Conservation (phyloP, 2,888 invertebrate genomes). For the Chloroclysta siterata region DNA sequence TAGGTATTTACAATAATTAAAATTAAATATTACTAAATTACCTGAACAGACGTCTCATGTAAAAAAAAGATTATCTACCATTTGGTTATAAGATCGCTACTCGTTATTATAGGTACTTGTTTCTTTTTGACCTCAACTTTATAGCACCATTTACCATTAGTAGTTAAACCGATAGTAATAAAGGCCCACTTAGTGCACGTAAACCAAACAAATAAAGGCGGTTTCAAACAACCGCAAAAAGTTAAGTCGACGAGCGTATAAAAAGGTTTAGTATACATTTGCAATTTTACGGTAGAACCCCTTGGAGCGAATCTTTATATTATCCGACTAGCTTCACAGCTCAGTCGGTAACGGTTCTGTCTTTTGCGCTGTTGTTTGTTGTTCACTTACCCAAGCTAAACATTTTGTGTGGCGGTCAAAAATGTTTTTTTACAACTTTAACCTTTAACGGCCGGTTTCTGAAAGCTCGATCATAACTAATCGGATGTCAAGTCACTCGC, state of each 20-base stretch:
- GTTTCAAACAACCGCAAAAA: conserved; percentile 36
- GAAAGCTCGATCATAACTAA: too few relatives aligned
- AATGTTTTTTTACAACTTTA: too few relatives aligned
- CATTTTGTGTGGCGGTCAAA: too few relatives aligned
- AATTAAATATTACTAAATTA: too few relatives aligned
- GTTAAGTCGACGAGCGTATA: conserved; percentile 35
- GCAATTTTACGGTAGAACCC: conserved; percentile 30
- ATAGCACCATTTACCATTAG: conserved; percentile 24
- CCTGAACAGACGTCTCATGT: too few relatives aligned
- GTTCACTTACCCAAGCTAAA: too few relatives aligned
- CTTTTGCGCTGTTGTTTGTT: not conserved
- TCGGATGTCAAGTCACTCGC: too few relatives aligned
- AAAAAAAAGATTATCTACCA: conserved; percentile 12
- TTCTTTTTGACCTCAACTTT: conserved; percentile 17
- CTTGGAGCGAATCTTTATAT: conserved; percentile 8
- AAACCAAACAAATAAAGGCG: conserved; percentile 28
- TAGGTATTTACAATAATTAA: too few relatives aligned
- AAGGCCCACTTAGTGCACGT: conserved; percentile 26
- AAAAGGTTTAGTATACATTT: conserved; percentile 36
- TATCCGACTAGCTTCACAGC: conserved; percentile 2
- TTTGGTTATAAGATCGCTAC: conserved; percentile 5
- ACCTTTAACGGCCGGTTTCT: too few relatives aligned
- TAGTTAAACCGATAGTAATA: conserved; percentile 33
- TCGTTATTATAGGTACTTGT: conserved; percentile 2
- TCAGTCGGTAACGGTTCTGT: not conserved